phyloP scores from a whole-genome alignment of 2,888 invertebrate species.

The Plagodis pulveraria region DNA sequence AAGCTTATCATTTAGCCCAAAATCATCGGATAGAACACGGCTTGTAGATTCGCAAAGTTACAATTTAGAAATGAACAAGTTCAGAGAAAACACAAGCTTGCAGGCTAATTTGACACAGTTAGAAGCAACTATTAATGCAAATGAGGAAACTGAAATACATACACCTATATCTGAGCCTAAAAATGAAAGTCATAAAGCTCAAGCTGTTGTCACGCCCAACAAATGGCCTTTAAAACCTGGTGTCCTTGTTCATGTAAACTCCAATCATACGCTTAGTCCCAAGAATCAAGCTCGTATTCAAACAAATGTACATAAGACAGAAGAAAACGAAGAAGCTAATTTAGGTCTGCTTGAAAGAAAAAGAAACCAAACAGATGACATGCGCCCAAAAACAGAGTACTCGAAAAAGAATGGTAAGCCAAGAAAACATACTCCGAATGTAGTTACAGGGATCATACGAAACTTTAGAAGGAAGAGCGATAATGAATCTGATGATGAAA shows the following conservation, averaged over 20 bases:
- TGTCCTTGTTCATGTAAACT: conserved; percentile 94
- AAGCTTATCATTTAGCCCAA: conserved; percentile 74
- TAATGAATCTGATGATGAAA: conserved; percentile 74
- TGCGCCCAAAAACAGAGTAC: conserved; percentile 59
- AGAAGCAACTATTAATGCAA: conserved; percentile 58
- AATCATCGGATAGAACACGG: conserved; percentile 77
- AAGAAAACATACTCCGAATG: conserved; percentile 59
- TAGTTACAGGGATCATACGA: conserved; percentile 69
- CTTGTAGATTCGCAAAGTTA: conserved; percentile 63
- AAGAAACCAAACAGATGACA: conserved; percentile 49
- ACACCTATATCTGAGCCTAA: conserved; percentile 58
- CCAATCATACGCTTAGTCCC: conserved; percentile 89
- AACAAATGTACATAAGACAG: conserved; percentile 51
- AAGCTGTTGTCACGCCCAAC: conserved; percentile 80
- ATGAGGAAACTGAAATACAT: conserved; percentile 49
- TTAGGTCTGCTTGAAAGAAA: conserved; percentile 76
- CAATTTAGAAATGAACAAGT: conserved; percentile 69
- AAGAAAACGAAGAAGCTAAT: conserved; percentile 54
- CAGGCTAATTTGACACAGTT: conserved; percentile 49
- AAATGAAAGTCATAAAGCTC: conserved; percentile 55
- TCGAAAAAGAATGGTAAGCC: conserved; percentile 72
- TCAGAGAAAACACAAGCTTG: conserved; percentile 57
- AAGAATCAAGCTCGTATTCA: conserved; percentile 77
- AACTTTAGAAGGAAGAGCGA: conserved; percentile 68
- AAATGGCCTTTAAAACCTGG: conserved; percentile 96